Conservation (phyloP, 2,797 vertebrate species). For the Florisuga fusca region DNA sequence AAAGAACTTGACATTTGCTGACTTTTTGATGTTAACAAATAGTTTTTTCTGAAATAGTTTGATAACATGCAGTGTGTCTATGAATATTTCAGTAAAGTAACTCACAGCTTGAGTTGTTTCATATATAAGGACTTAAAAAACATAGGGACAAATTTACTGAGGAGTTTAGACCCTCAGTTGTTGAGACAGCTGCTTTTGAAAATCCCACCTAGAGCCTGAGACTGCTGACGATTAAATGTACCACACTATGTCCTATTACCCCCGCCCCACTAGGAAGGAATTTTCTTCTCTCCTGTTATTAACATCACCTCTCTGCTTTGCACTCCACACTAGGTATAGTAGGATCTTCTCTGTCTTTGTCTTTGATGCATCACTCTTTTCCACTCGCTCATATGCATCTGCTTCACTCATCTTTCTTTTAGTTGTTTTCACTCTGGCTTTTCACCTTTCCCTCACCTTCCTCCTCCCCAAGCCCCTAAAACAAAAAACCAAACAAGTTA, state of each 20-base stretch:
- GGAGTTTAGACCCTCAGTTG: not conserved
- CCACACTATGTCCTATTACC: not conserved
- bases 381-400: not conserved
- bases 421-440: not conserved
- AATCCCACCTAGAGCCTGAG: not conserved
- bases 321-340: not conserved
- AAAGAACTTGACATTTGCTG: not conserved
- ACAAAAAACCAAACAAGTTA: not conserved
- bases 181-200: not conserved
- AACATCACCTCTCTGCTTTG: not conserved
- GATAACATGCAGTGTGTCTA: conserved; percentile 1
- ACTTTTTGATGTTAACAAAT: conserved; percentile 2
- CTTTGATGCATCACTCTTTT: not conserved
- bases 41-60: conserved; percentile 1
- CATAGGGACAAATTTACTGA: not conserved
- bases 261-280: not conserved
- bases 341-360: not conserved
- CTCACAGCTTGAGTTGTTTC: not conserved
- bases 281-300: not conserved
- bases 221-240: not conserved
- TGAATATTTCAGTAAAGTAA: conserved; percentile 32
- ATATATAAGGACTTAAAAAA: not conserved
- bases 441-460: not conserved
- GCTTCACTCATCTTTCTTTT: not conserved
- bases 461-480: not conserved